Percentiles rank a stretch among this genome's conserved stretches.
Conservation (phyloP, 1,140 invertebrate genomes). For the Penaeus chinensis region DNA sequence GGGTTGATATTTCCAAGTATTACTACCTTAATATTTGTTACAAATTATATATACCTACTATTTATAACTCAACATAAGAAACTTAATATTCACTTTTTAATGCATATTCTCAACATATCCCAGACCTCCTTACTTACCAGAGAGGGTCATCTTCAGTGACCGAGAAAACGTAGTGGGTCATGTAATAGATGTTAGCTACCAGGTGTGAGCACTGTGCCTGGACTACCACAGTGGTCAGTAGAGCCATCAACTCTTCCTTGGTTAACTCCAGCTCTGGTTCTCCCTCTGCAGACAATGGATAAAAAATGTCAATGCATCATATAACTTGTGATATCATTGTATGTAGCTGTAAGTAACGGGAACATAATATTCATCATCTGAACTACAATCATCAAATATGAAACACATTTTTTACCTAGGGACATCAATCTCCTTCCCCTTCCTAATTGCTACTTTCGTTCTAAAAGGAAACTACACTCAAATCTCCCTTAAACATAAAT, state of each 20-base stretch:
- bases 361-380: not conserved
- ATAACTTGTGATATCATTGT: not conserved
- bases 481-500: not conserved
- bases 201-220: slow-evolving; percentile 56
- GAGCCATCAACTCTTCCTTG: slow-evolving; percentile 39
- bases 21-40: too few relatives aligned
- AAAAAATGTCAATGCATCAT: not conserved
- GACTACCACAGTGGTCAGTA: slow-evolving; percentile 54
- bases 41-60: too few relatives aligned
- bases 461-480: too few relatives aligned
- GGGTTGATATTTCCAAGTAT: too few relatives aligned
- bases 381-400: too few relatives aligned
- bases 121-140: slow-evolving; percentile 21
- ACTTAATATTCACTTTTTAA: too few relatives aligned
- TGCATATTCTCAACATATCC: too few relatives aligned
- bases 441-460: too few relatives aligned
- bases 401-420: too few relatives aligned
- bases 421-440: too few relatives aligned
- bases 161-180: slow-evolving; percentile 59
- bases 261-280: slow-evolving; percentile 44
- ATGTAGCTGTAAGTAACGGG: not conserved
- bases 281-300: slow-evolving; percentile 21
- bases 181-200: slow-evolving; percentile 59
- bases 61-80: too few relatives aligned
- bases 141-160: slow-evolving; percentile 58